Base-by-base conservation (phyloP, 1,140 invertebrate species). In the Drosophila insularis region DNA sequence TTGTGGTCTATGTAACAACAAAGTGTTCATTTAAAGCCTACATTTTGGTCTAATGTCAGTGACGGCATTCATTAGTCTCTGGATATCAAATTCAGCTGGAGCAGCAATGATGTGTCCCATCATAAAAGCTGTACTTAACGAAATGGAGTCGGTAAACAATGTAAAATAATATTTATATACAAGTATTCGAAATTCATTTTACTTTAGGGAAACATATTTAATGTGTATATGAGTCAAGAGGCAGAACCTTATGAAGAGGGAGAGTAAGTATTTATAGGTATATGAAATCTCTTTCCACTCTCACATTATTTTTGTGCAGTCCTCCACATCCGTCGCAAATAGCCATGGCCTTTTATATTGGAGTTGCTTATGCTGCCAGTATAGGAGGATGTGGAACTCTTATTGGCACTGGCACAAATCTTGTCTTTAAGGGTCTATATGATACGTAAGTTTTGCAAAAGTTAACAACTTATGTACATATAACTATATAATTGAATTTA, bases 41-140 rank as follows among this genome's bases (percentile, higher is more conserved):
- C 95, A 96, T 73, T 93, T 95, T 31, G 96, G 96, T 0, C 89
- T 97, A 1, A 94, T 95, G 65, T 82, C 93, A 4, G 96, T 96
- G 0, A 96, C 96, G 0, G 95, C 94, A 92, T 95, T 97, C 64
- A 93, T 96, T 37, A 96, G 95, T 0, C 94, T 97, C 94, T 97
- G 96, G 96, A 95, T 97, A 23, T 95, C 95, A 0, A 97, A 97
- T 74, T 95, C 96, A 0, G 96, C 96, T 0, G 94, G 95, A 1
- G 95, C 95, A 0, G 96, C 96, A 1, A 96, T 97, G 95, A 97
- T 97, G 96, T 94, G 96, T 35, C 96, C 96, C 0, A 97, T 97
- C 54, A 94, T 96, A 0, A 94, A 96, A 50, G 96, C 96, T 0
- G 94, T 96, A 0, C 87, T 96, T 0, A 93, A 93, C 62, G 95